A percentile compares a stretch with the other conserved stretches of the same genome.
Evolutionary conservation across 2,797 vertebrate genomes (phyloP).

Genomic region (Fratercula arctica): DNA sequence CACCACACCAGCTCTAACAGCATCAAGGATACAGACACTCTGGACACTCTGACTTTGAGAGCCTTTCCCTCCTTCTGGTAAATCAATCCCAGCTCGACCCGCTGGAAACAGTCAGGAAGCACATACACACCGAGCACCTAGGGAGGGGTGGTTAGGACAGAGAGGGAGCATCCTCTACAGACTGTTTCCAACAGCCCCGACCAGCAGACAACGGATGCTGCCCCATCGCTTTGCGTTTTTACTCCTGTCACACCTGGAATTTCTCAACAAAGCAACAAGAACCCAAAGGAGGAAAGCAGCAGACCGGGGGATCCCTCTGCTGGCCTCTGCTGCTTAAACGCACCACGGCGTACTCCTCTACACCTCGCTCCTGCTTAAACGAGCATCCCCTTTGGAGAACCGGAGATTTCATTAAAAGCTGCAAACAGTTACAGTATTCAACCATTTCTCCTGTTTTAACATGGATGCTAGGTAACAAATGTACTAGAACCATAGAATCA

Average conservation of each 20-base stretch:
- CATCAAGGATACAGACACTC: not conserved
- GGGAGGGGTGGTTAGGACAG: not conserved
- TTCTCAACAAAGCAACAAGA: not conserved
- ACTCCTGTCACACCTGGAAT: not conserved
- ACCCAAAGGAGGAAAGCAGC: not conserved
- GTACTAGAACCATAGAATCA: not conserved
- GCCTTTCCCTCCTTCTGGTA: not conserved
- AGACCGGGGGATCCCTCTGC: slow-evolving; percentile 11
- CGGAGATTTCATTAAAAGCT: not conserved
- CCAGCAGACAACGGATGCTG: not conserved
- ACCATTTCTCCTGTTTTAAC: not conserved
- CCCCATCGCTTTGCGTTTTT: not conserved
- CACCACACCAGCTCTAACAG: not conserved
- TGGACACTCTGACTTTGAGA: not conserved
- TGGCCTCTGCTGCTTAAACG: not conserved
- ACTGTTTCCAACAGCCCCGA: not conserved
- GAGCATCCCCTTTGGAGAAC: not conserved
- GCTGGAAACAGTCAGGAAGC: not conserved
- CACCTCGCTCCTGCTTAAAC: not conserved
- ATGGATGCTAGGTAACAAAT: not conserved
- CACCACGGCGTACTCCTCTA: fast-evolving
- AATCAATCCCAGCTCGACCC: not conserved
- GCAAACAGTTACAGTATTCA: not conserved
- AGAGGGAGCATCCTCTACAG: not conserved
- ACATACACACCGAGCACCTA: fast-evolving